Conservation (phyloP, 2,797 vertebrate species). For the Eurystomus glaucurus region DNA sequence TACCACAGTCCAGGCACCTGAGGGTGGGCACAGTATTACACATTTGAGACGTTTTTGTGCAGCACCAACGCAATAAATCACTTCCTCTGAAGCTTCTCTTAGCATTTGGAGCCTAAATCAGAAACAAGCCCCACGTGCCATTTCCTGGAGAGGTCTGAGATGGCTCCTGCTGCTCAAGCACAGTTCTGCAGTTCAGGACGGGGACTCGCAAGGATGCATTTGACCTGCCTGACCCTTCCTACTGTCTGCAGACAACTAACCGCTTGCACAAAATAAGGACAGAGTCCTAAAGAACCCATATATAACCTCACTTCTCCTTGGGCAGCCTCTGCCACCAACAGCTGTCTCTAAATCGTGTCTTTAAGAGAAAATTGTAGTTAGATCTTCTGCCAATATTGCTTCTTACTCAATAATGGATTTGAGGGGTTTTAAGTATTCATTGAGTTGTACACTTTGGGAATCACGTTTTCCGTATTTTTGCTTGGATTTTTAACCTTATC, state of each 20-base stretch:
- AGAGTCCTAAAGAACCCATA: not conserved
- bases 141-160: not conserved
- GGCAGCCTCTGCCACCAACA: not conserved
- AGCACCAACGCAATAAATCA: fast-evolving
- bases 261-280: not conserved
- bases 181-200: not conserved
- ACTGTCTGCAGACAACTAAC: not conserved
- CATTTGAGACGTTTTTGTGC: not conserved
- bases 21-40: fast-evolving
- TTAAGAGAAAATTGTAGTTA: not conserved
- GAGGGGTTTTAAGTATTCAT: not conserved
- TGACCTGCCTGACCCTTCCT: not conserved
- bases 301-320: not conserved
- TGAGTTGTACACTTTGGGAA: not conserved
- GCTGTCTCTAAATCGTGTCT: not conserved
- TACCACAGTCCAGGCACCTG: fast-evolving
- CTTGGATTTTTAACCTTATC: not conserved
- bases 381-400: fast-evolving
- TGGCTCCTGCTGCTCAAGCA: not conserved
- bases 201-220: not conserved
- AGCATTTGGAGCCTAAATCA: not conserved
- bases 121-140: fast-evolving
- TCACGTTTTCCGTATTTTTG: not conserved
- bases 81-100: not conserved
- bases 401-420: not conserved